Conservation (phyloP, 2,797 vertebrate species). For the Cirrhinus mrigala region DNA sequence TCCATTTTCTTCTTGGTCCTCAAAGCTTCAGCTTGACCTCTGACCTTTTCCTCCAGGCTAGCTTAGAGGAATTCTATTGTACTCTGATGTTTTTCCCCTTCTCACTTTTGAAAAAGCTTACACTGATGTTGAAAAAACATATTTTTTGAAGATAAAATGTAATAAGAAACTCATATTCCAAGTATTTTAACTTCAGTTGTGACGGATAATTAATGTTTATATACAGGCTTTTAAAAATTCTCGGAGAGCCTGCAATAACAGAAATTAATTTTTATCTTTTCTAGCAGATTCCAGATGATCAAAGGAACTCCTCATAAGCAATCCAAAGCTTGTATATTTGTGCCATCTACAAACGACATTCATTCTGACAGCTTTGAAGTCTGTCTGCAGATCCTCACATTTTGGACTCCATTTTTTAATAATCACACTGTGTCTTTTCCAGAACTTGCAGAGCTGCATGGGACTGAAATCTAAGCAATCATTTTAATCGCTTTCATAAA, state of each 20-base stretch:
- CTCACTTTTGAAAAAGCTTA: background rate
- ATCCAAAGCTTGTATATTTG: slow-evolving; percentile 81
- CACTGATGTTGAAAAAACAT: background rate
- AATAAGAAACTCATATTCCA: background rate
- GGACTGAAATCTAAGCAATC: slow-evolving; percentile 65
- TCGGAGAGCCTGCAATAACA: background rate
- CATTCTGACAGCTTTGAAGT: slow-evolving; percentile 79
- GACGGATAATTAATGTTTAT: background rate
- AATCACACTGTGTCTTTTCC: slow-evolving; percentile 73
- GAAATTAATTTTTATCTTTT: slow-evolving; percentile 68
- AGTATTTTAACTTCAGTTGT: background rate
- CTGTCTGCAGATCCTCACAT: slow-evolving; percentile 77
- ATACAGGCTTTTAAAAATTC: background rate
- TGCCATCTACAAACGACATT: slow-evolving; percentile 75
- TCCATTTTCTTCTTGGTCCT: slow-evolving; percentile 83
- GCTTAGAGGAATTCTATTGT: slow-evolving; percentile 81
- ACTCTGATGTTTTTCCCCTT: slow-evolving; percentile 83
- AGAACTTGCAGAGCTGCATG: slow-evolving; percentile 76
- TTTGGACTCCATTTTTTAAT: slow-evolving; percentile 79
- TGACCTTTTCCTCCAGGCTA: slow-evolving; percentile 80
- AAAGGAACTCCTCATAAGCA: slow-evolving; percentile 71
- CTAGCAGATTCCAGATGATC: slow-evolving; percentile 76
- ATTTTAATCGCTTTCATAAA: background rate
- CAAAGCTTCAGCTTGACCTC: slow-evolving; percentile 77
- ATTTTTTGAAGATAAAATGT: background rate